These are phyloP conservation scores for Phrynocephalus versicolor DNA, from an alignment of 2,113 vertebrate genomes.

Conservation along the genomic window DNA sequence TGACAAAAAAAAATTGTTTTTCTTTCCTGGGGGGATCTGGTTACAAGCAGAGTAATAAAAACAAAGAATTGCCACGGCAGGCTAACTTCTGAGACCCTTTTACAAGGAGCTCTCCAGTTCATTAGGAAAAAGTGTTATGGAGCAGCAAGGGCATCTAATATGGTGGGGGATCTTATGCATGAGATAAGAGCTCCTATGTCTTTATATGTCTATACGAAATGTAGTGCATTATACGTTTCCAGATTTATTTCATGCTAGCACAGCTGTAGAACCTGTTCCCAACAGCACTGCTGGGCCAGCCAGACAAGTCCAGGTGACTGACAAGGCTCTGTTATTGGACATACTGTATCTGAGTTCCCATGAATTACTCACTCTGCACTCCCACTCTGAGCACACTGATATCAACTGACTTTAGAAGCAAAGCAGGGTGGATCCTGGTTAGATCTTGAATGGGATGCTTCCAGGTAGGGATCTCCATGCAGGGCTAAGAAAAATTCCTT, in stretches of 20 bases:
- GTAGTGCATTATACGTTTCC: background rate
- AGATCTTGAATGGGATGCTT: no score
- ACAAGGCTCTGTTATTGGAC: background rate
- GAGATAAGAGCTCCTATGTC: background rate
- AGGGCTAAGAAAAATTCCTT: no score
- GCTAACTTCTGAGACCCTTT: background rate
- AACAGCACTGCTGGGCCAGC: background rate
- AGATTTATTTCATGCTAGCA: background rate
- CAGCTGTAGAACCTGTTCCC: background rate
- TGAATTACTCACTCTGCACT: no score
- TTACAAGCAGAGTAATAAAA: slow-evolving; percentile 14
- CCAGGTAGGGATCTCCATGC: no score
- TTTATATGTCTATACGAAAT: background rate
- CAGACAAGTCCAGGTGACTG: background rate
- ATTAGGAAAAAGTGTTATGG: background rate
- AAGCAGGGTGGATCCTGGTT: no score
- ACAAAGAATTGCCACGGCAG: slow-evolving; percentile 15
- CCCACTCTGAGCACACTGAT: no score
- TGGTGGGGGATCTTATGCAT: background rate
- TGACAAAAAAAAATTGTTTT: slow-evolving; percentile 34
- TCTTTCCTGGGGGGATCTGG: slow-evolving; percentile 23
- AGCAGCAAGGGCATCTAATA: background rate
- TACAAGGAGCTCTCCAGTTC: background rate
- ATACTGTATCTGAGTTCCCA: background rate
- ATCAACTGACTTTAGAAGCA: no score